Conservation (phyloP, 1,140 invertebrate species). For the Globodera ellingtonae region DNA sequence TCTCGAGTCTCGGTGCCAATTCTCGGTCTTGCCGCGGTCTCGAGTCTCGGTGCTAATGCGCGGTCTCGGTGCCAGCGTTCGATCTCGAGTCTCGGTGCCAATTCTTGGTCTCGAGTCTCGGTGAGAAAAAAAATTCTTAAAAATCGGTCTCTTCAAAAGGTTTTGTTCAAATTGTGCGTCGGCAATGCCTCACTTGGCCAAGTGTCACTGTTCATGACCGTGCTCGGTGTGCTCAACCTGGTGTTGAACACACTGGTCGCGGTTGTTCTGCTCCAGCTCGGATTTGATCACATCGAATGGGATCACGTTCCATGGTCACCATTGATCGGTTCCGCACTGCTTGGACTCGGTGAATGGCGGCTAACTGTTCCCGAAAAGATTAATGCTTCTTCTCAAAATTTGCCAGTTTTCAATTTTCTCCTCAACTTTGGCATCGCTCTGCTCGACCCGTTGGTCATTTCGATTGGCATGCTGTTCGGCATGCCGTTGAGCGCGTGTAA, state of each 20-base stretch:
- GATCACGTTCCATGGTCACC: conserved; percentile 56
- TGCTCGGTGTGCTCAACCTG: conserved; percentile 55
- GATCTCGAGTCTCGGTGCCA: no score
- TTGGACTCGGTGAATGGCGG: conserved; percentile 43
- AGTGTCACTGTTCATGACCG: conserved; percentile 64
- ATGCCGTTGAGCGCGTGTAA: conserved; percentile 58
- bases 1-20: no score
- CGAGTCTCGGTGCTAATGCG: no score
- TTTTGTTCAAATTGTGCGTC: conserved; percentile 55
- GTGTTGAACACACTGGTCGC: conserved; percentile 54
- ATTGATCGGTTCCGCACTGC: conserved; percentile 47
- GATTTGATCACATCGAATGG: conserved; percentile 56
- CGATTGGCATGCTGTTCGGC: conserved; percentile 61
- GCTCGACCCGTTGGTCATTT: conserved; percentile 55
- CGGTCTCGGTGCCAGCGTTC: no score
- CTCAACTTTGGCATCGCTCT: conserved; percentile 63
- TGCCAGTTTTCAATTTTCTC: conserved; percentile 62
- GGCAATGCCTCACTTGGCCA: conserved; percentile 59
- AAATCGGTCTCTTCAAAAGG: conserved; percentile 29
- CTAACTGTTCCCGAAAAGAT: not conserved
- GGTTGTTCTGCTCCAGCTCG: conserved; percentile 42
- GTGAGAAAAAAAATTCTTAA: no score
- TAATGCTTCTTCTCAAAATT: not conserved
- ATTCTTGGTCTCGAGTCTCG: no score
- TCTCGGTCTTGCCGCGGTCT: no score